A percentile compares a stretch with the other conserved stretches of the same genome.
phyloP scores from a whole-genome alignment of 2,113 vertebrate species.

The Quiscalus mexicanus region DNA sequence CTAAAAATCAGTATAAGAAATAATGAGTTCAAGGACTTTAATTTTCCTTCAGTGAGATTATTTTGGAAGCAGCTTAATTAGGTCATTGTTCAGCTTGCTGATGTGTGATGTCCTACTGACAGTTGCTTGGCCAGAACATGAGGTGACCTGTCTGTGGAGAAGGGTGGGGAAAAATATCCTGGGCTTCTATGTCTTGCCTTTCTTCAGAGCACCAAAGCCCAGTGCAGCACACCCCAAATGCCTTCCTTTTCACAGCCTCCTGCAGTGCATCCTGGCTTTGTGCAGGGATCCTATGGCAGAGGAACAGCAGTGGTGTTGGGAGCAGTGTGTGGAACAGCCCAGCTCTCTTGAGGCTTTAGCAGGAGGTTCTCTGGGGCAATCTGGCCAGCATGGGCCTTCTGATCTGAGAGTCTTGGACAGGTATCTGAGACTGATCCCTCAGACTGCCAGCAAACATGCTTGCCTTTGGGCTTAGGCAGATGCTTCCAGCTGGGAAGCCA shows the following conservation, averaged over 20 bases:
- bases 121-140: neutral
- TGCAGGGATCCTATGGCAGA: accelerated
- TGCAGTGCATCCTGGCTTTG: neutral
- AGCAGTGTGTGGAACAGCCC: neutral
- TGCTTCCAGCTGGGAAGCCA: neutral
- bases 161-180: neutral
- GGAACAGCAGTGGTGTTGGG: neutral
- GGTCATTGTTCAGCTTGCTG: neutral
- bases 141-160: neutral
- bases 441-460: neutral
- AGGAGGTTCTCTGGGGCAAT: neutral
- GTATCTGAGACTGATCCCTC: neutral
- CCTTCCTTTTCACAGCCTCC: neutral
- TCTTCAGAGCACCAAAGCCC: neutral
- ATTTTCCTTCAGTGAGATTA: neutral
- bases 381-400: neutral
- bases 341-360: neutral
- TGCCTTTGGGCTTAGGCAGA: neutral
- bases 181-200: neutral
- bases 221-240: neutral
- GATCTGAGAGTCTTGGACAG: neutral
- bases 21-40: conserved; percentile 1
- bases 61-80: conserved; percentile 21
- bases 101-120: neutral
- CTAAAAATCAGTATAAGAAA: neutral